Conservation (phyloP, 2,888 invertebrate species). For the Punctoribates punctum region DNA sequence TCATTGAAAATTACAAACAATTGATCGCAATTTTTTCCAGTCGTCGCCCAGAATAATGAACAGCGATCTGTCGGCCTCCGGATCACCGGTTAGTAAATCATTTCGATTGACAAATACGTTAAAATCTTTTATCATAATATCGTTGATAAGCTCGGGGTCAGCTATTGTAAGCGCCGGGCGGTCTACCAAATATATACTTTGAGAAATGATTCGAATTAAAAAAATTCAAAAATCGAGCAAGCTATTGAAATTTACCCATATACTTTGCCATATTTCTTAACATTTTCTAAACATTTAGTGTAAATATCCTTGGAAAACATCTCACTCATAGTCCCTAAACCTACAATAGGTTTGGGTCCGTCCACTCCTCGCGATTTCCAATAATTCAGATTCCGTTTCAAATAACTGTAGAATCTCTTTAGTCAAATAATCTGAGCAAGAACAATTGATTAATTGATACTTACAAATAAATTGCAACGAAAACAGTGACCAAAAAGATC, state of each 20-base stretch:
- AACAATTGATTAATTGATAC: no score
- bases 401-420: neutral
- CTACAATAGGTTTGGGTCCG: neutral
- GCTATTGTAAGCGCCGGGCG: neutral
- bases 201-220: neutral
- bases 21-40: slow-evolving; percentile 8
- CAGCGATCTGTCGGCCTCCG: neutral
- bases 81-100: neutral
- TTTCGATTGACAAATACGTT: slow-evolving; percentile 14
- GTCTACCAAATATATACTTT: neutral
- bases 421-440: no score
- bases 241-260: no score
- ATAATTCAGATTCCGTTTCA: neutral
- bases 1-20: no score
- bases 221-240: neutral
- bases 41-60: neutral
- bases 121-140: neutral
- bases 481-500: no score
- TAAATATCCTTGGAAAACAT: neutral
- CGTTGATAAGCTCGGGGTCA: neutral
- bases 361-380: neutral
- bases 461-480: no score
- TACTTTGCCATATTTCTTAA: neutral
- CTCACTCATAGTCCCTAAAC: neutral
- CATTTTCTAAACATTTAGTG: neutral